Conservation (phyloP, 1,140 invertebrate species). For the Eufriesea mexicana region DNA sequence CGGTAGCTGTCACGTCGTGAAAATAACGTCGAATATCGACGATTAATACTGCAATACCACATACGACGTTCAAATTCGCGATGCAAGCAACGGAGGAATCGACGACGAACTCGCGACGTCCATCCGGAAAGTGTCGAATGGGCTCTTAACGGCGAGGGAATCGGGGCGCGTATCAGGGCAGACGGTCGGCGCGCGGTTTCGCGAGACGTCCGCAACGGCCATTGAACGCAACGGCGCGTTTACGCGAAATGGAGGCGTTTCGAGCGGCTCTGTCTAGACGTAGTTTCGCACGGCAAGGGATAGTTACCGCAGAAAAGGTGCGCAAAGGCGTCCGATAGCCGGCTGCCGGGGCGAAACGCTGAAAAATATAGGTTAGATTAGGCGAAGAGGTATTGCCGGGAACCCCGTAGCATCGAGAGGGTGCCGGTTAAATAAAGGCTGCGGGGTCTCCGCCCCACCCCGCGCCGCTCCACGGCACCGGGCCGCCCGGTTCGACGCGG, state of each 20-base stretch:
- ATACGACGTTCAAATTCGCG: no score
- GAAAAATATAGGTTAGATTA: conserved; percentile 72
- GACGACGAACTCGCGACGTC: no score
- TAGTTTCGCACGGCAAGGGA: not conserved
- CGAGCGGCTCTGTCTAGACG: conserved; percentile 33
- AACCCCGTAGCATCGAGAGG: not conserved
- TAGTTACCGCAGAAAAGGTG: conserved; percentile 13
- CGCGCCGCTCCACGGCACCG: no score
- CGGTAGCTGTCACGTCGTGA: no score
- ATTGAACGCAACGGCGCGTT: conserved; percentile 1
- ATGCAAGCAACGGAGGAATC: no score
- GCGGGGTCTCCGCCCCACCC: conserved; percentile 10
- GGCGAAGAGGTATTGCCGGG: conserved; percentile 62
- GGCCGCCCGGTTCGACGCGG: not conserved
- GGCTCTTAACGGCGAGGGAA: no score
- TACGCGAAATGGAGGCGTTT: not conserved
- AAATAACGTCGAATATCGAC: not conserved
- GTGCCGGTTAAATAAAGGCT: conserved; percentile 49
- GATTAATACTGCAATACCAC: not conserved
- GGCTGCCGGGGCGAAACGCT: conserved; percentile 38
- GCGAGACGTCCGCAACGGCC: not conserved
- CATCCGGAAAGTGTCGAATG: no score
- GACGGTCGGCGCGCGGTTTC: not conserved
- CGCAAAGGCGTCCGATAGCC: conserved; percentile 34
- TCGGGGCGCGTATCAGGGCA: not conserved